Conservation (phyloP, 2,888 invertebrate genomes). For the Brachyopa scutellaris region DNA sequence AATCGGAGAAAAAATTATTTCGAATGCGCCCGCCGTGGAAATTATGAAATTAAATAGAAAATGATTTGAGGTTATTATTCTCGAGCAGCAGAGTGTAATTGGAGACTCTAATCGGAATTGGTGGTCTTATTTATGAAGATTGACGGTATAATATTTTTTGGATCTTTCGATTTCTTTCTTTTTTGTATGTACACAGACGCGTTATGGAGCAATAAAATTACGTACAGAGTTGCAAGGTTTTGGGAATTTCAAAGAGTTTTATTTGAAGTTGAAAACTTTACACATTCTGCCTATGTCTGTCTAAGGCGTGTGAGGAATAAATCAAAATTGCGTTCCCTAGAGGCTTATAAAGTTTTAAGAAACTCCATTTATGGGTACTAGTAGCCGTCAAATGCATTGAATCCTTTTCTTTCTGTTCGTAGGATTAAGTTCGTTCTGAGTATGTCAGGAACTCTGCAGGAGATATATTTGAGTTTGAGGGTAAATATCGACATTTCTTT, state of each 20-base stretch:
- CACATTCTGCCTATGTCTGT: too few species aligned
- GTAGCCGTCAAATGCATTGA: background rate
- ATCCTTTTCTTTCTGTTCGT: too few species aligned
- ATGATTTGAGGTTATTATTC: conserved; percentile 62
- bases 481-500: too few species aligned
- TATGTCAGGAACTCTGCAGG: background rate
- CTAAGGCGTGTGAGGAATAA: background rate
- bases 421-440: too few species aligned
- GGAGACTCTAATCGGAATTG: conserved; percentile 34
- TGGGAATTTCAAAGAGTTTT: background rate
- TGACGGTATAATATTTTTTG: conserved; percentile 33
- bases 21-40: conserved; percentile 12
- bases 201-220: conserved; percentile 11
- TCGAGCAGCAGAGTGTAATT: conserved; percentile 24
- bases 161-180: conserved; percentile 5
- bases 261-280: background rate
- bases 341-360: background rate
- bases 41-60: conserved; percentile 67
- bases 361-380: background rate
- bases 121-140: conserved; percentile 49
- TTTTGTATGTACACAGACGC: background rate
- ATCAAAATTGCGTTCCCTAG: background rate
- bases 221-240: background rate
- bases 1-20: conserved; percentile 14
- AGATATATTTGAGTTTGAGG: too few species aligned